Evolutionary conservation across 2,888 invertebrate species (phyloP), one percentile per base, ranked within the genome.

Genomic region (Drosophila greeni): DNA sequence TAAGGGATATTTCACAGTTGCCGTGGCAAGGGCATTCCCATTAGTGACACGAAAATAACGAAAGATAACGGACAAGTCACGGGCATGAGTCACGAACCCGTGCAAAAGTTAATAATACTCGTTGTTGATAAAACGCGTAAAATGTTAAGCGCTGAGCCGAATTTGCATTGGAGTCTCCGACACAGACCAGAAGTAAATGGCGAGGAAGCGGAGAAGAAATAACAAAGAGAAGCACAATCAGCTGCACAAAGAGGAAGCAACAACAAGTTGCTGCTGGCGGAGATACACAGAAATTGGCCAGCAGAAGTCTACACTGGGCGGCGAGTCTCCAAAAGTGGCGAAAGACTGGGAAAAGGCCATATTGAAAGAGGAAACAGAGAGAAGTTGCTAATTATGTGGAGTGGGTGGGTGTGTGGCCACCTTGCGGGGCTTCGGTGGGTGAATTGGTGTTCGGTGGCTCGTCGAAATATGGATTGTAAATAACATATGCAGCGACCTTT

Each of bases 1-100:
- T 29, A 31, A 31, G 45, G 29, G 11, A 42, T 40, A 12, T 31
- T 33, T 23, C 16, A 9, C 14, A 26, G 42, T 20, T 18, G n/a
- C 12, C 40, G 9, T 36, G 36, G 39, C 56, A 45, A 45, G 59
- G 29, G 23, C 45, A 42, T 60, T 45, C 45, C 45, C 59, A 39
- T 33, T 56, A 33, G 29, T 24, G 12, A 5, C 20, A 20, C 98
- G 90, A 97, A 98, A 91, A 99, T 98, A 80, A 96, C 94, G 85
- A 98, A 93, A 82, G 91, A 98, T 98, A 90, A 96, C 62, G 36
- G 34, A 91, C 99, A 98, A 74, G 96, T 95, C 77, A 98, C 94
- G 91, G 99, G 98, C 89, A 98, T 94, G 75, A 97, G 91, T 64
- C 64, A 64, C 64, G 39, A 52, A 40, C 43, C 33, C 37, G 64